A percentile compares a stretch with the other conserved stretches of the same genome.
Evolutionary conservation across 2,888 invertebrate genomes (phyloP).

Genomic region (Rutpela maculata): DNA sequence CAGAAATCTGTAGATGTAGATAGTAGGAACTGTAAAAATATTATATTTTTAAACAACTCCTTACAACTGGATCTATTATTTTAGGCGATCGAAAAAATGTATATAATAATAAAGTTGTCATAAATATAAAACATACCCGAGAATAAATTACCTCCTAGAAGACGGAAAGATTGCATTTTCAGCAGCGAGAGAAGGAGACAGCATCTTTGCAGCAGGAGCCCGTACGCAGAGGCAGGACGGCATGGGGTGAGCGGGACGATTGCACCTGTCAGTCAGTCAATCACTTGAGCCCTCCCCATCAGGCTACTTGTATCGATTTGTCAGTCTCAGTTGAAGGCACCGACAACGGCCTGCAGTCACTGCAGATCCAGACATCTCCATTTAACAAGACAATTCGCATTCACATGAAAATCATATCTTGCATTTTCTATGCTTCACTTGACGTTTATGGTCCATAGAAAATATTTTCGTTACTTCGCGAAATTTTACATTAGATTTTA

Average conservation of each 20-base stretch:
- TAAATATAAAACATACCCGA: neutral
- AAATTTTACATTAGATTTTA: slow-evolving; percentile 4
- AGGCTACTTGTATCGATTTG: slow-evolving; percentile 70
- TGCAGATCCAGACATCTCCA: slow-evolving; percentile 62
- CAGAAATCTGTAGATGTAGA: too few species aligned
- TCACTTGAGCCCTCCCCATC: slow-evolving; percentile 69
- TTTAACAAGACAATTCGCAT: slow-evolving; percentile 47
- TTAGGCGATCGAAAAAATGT: neutral
- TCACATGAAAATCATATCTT: slow-evolving; percentile 39
- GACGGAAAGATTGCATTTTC: neutral
- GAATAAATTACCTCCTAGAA: neutral
- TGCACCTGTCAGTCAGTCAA: slow-evolving; percentile 74
- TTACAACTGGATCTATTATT: too few species aligned
- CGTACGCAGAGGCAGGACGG: slow-evolving; percentile 37
- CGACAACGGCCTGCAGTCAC: slow-evolving; percentile 65
- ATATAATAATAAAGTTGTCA: neutral
- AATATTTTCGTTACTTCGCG: neutral
- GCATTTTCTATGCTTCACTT: slow-evolving; percentile 22
- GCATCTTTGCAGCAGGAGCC: slow-evolving; percentile 25
- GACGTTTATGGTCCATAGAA: slow-evolving; percentile 3
- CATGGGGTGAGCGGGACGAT: slow-evolving; percentile 51
- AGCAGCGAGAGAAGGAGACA: neutral
- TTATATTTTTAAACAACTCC: too few species aligned
- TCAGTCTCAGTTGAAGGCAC: slow-evolving; percentile 61
- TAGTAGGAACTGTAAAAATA: too few species aligned